Base-by-base conservation (phyloP, 2,113 vertebrate genomes). In the Falco punctatus region DNA sequence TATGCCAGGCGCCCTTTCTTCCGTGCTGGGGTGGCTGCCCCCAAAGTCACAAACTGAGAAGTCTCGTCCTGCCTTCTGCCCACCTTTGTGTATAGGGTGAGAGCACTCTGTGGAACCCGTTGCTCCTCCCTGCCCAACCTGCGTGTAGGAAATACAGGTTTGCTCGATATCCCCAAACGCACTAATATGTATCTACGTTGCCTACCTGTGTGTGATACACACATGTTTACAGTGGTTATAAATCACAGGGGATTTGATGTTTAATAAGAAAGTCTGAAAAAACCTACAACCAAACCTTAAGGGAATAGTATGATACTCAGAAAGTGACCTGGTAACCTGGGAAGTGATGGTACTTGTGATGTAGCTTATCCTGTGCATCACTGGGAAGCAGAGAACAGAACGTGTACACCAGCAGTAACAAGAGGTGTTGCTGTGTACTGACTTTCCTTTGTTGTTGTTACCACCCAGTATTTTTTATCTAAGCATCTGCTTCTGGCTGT, bases 141-240 rank as follows among this genome's bases (percentile, higher is more conserved):
- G 35, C 1, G 1, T 0, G 0, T 6, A 7, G 77, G 18, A 54
- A 51, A n/a, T 44, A 0, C 6, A 38, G 10, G 7, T 44, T 64
- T 83, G 33, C 62, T 80, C 17, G 1, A 17, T 38, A 15, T 54
- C 54, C 18, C 10, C 26, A 15, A 4, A 18, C 4, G 48, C 33
- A 3, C 11, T 32, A 8, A 22, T 14, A 3, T 2, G 10, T 20
- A 28, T 30, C 40, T 51, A 3, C 27, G 27, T 30, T n/a, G 44
- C 28, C 19, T 24, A 30, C 13, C 49, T 28, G 11, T n/a, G 49
- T 65, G 52, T 18, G 44, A 7, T 38, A 42, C 5, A 28, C 18
- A 15, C 9, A 0, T 2, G 1, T 51, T 89, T 62, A 20, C 38
- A 44, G 30, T 26, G 72, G 3, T n/a, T 42, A 10, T 21, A 33